phyloP scores from a whole-genome alignment of 2,888 invertebrate genomes.

The Noctua fimbriata region DNA sequence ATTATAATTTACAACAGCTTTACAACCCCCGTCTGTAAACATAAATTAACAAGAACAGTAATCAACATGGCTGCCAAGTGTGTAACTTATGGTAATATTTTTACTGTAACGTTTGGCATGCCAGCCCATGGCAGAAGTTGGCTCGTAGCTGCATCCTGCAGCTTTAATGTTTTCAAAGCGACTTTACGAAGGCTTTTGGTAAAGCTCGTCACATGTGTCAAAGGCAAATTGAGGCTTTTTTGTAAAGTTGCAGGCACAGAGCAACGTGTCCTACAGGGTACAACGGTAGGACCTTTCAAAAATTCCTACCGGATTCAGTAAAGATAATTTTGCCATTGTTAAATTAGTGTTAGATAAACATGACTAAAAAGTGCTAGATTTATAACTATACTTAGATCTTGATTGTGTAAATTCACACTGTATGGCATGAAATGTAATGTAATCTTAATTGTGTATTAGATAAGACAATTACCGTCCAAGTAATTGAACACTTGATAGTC shows the following conservation, averaged over 20 bases:
- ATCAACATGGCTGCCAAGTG: conserved; percentile 6
- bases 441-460: not conserved
- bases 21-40: no score
- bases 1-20: not conserved
- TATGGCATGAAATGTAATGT: not conserved
- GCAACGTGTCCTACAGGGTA: conserved; percentile 30
- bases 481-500: no score
- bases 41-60: not conserved
- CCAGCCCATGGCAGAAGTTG: conserved; percentile 7
- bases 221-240: conserved; percentile 36
- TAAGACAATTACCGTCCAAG: not conserved
- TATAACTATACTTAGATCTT: not conserved
- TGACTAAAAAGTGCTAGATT: no score
- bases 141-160: conserved; percentile 1
- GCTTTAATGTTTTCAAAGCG: conserved; percentile 32
- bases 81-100: not conserved
- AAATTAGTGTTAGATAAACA: not conserved
- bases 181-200: conserved; percentile 28
- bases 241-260: conserved; percentile 9
- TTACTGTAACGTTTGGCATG: conserved; percentile 21
- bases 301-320: not conserved
- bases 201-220: conserved; percentile 33
- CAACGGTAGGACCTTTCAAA: conserved; percentile 3
- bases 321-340: not conserved
- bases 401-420: not conserved